Evolutionary conservation across 30 jellyfish, hydroid and myxozoan species (phyloP).

Genomic region (Clytia hemisphaerica): DNA sequence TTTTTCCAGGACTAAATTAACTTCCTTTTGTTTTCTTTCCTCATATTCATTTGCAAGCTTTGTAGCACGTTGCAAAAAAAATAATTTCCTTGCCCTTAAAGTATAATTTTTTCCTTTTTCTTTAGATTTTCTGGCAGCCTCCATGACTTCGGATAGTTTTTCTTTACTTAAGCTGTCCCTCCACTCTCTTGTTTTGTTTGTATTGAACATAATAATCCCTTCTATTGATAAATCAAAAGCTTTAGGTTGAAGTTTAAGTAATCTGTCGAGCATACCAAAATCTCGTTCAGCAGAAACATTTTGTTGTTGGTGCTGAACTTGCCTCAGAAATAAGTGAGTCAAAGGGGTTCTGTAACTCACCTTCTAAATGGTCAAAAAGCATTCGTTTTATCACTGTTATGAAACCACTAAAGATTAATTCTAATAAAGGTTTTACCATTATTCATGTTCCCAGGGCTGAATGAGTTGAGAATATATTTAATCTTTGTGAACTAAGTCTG

Average conservation of each 20-base stretch:
- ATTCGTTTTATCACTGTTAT: slow-evolving; percentile 19
- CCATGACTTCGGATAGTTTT: neutral
- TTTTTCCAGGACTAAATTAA: too few relatives aligned
- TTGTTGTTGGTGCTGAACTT: slow-evolving; percentile 3
- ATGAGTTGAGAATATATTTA: too few relatives aligned
- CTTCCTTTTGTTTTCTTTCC: too few relatives aligned
- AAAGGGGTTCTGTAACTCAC: too few relatives aligned
- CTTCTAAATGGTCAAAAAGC: slow-evolving; percentile 37
- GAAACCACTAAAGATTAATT: slow-evolving; percentile 27
- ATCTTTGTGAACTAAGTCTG: too few relatives aligned
- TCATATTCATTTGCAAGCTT: too few relatives aligned
- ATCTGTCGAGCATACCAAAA: slow-evolving; percentile 12
- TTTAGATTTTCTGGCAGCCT: slow-evolving; percentile 13
- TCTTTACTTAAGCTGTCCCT: neutral
- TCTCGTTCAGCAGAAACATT: slow-evolving; percentile 8
- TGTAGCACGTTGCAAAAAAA: neutral
- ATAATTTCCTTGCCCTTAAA: neutral
- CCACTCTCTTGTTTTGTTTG: slow-evolving; percentile 1
- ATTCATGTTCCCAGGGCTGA: too few relatives aligned
- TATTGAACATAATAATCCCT: slow-evolving; percentile 11
- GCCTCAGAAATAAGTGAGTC: too few relatives aligned
- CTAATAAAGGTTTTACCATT: too few relatives aligned
- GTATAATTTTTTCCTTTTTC: neutral
- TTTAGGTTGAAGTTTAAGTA: neutral
- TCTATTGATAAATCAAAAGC: neutral